Percentiles rank a stretch among this genome's conserved stretches.
Evolutionary conservation across 2,113 vertebrate species (phyloP).

Genomic region (Salvelinus alpinus): DNA sequence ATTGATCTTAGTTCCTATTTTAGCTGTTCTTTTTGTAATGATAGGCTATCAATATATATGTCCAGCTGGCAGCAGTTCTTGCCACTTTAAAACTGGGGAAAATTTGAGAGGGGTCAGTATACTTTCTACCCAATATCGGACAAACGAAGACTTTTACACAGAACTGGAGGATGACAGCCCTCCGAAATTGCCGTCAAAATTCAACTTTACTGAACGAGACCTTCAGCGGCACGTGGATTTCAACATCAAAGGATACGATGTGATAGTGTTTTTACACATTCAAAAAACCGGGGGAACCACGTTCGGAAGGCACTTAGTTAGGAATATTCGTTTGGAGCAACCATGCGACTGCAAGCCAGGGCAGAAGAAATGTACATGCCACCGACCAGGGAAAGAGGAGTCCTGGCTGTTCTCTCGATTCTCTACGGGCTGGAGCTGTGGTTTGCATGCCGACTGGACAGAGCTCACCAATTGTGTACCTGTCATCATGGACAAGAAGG

Average conservation of each 20-base stretch:
- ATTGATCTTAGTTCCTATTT: constrained; percentile 88
- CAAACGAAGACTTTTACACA: constrained; percentile 69
- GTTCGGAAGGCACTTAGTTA: constrained; percentile 93
- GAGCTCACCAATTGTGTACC: constrained; percentile 93
- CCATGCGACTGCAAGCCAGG: constrained; percentile 92
- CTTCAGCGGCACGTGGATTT: constrained; percentile 87
- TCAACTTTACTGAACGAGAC: constrained; percentile 87
- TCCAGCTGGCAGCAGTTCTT: constrained; percentile 77
- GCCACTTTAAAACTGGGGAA: constrained; percentile 74
- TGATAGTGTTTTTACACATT: constrained; percentile 97
- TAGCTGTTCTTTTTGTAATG: constrained; percentile 90
- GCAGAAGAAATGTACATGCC: constrained; percentile 96
- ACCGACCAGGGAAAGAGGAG: constrained; percentile 91
- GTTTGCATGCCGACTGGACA: constrained; percentile 92
- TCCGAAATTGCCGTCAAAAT: constrained; percentile 73
- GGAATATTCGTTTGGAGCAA: constrained; percentile 95
- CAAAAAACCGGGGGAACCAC: constrained; percentile 98
- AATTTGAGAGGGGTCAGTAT: constrained; percentile 67
- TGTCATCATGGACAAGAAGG: constrained; percentile 90
- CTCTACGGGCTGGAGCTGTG: constrained; percentile 94
- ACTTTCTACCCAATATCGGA: constrained; percentile 62
- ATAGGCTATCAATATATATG: constrained; percentile 94
- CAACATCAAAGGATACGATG: constrained; percentile 90
- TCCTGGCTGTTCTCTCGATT: constrained; percentile 94
- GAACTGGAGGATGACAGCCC: constrained; percentile 78